A percentile compares a stretch with the other conserved stretches of the same genome.
phyloP scores from a whole-genome alignment of 2,113 vertebrate species.

The Cynopterus brachyotis region DNA sequence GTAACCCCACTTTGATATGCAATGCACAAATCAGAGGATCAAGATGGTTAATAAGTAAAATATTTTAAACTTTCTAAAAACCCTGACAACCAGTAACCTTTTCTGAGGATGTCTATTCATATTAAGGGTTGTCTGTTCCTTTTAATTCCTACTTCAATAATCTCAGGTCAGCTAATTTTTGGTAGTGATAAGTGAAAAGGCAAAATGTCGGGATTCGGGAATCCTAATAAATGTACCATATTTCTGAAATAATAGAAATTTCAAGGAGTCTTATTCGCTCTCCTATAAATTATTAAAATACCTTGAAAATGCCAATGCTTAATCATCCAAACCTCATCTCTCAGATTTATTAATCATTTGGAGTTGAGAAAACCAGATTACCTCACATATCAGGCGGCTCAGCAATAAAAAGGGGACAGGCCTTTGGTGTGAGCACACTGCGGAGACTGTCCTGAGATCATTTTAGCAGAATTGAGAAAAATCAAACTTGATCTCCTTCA shows the following conservation, averaged over 20 bases:
- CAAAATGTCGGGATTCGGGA: neutral
- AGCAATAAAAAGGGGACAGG: neutral
- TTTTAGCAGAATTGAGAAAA: neutral
- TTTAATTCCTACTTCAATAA: neutral
- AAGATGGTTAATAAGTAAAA: neutral
- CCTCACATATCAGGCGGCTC: neutral
- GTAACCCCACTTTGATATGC: neutral
- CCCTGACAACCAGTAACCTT: neutral
- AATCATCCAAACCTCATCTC: neutral
- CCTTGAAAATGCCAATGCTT: neutral
- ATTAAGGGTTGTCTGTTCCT: neutral
- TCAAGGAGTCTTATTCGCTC: neutral
- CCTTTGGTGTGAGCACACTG: accelerated
- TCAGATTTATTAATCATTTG: neutral
- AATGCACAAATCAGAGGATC: neutral
- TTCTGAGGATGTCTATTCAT: neutral
- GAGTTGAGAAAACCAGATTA: neutral
- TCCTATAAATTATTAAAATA: neutral
- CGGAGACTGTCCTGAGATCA: neutral
- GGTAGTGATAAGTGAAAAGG: neutral
- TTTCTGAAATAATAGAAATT: neutral
- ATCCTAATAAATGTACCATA: neutral
- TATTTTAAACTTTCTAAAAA: neutral
- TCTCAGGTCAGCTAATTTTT: neutral
- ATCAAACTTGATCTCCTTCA: neutral